A percentile compares a stretch with the other conserved stretches of the same genome.
These are phyloP conservation scores for Chamaetylas fuelleborni DNA, from an alignment of 2,113 vertebrate species.

Conservation along the genomic window DNA sequence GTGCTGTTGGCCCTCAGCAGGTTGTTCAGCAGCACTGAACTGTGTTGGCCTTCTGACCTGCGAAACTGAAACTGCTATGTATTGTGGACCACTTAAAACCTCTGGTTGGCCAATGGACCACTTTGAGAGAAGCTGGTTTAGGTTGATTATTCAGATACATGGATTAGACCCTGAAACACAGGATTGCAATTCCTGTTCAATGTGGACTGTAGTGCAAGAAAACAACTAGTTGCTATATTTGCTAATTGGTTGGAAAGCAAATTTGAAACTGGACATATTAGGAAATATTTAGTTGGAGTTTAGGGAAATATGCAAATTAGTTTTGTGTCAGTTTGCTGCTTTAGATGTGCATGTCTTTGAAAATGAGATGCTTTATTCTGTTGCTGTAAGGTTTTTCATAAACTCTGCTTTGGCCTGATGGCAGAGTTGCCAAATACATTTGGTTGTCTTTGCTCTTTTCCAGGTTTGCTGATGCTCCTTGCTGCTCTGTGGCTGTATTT, in stretches of 20 bases:
- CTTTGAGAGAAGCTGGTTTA: neutral
- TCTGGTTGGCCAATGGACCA: rapidly evolving
- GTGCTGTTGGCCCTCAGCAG: rapidly evolving
- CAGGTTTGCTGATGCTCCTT: neutral
- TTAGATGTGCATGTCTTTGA: neutral
- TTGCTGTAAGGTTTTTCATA: neutral
- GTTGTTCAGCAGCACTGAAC: neutral
- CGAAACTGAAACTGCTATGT: rapidly evolving
- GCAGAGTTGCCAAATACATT: neutral
- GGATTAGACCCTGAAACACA: neutral
- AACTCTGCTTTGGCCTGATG: neutral
- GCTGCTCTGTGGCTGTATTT: neutral
- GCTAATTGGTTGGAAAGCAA: neutral
- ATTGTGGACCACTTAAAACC: neutral
- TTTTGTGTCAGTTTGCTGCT: neutral
- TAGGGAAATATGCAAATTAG: neutral
- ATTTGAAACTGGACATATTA: neutral
- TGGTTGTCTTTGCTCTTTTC: neutral
- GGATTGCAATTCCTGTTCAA: neutral
- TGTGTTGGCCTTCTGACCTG: neutral
- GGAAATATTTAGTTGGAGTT: neutral
- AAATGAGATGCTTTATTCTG: neutral
- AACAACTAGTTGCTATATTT: neutral
- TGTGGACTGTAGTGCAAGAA: neutral
- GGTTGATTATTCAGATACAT: neutral